Evolutionary conservation across 1,140 invertebrate species (phyloP).

Genomic region (Rhagoletis zephyria): DNA sequence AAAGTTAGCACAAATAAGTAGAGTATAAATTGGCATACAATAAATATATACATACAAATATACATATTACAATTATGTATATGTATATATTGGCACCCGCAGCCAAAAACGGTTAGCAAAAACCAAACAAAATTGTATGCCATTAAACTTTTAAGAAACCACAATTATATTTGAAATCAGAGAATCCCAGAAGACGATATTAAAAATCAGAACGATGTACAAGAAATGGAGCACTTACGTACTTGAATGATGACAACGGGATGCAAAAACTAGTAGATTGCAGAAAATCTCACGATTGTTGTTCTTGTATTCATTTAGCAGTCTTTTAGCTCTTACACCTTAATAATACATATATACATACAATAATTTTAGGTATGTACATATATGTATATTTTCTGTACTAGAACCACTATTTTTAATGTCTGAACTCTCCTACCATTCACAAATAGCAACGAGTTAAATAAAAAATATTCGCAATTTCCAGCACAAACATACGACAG

Average conservation of each 20-base stretch:
- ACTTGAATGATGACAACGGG: background rate
- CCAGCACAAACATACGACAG: background rate
- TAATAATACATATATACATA: background rate
- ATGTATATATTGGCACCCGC: no score
- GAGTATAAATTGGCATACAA: background rate
- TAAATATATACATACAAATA: no score
- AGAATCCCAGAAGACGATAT: background rate
- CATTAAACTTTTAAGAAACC: background rate
- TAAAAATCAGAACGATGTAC: background rate
- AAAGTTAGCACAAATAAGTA: constrained; percentile 24
- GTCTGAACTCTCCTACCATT: background rate
- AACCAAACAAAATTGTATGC: background rate
- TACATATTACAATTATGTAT: no score
- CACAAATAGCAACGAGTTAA: background rate
- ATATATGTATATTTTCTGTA: background rate
- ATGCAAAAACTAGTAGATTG: background rate
- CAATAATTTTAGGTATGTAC: background rate
- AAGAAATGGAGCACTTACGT: background rate
- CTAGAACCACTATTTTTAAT: background rate
- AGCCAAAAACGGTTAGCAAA: no score
- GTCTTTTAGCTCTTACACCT: background rate
- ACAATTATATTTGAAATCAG: background rate
- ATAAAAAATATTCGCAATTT: background rate
- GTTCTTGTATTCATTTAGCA: background rate
- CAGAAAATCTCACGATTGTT: constrained; percentile 15